Evolutionary conservation across 2,113 vertebrate species (phyloP).

Genomic region (Elephas maximus): DNA sequence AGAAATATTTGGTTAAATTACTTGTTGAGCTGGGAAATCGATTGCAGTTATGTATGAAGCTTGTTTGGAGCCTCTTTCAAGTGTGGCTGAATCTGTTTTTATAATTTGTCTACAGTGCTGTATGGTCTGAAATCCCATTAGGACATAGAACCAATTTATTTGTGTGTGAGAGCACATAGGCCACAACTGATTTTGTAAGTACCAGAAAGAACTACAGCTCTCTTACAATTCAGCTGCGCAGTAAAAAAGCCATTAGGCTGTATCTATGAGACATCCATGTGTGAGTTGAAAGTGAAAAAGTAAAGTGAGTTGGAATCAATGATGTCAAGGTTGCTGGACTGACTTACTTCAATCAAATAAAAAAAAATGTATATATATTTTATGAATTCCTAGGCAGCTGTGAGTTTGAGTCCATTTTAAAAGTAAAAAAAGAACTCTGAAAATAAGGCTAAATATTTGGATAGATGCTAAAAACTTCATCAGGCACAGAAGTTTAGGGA

Average conservation of each 20-base stretch:
- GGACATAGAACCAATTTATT: conserved; percentile 14
- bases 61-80: conserved; percentile 39
- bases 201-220: background rate
- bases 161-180: background rate
- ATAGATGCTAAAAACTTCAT: background rate
- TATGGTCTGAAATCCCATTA: conserved; percentile 21
- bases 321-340: background rate
- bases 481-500: background rate
- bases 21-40: conserved; percentile 23
- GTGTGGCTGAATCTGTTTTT: conserved; percentile 52
- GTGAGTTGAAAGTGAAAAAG: background rate
- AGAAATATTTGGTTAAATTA: conserved; percentile 64
- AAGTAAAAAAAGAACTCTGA: background rate
- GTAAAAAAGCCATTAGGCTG: background rate
- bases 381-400: background rate
- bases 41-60: conserved; percentile 23
- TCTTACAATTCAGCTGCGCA: background rate
- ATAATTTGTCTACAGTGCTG: conserved; percentile 43
- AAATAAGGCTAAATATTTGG: background rate
- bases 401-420: background rate
- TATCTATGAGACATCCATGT: background rate
- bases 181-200: conserved; percentile 7
- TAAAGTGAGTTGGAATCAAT: background rate
- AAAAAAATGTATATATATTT: background rate
- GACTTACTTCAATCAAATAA: background rate